Base-by-base conservation (phyloP, 2,113 vertebrate genomes). In the Erythrocercus mccallii region DNA sequence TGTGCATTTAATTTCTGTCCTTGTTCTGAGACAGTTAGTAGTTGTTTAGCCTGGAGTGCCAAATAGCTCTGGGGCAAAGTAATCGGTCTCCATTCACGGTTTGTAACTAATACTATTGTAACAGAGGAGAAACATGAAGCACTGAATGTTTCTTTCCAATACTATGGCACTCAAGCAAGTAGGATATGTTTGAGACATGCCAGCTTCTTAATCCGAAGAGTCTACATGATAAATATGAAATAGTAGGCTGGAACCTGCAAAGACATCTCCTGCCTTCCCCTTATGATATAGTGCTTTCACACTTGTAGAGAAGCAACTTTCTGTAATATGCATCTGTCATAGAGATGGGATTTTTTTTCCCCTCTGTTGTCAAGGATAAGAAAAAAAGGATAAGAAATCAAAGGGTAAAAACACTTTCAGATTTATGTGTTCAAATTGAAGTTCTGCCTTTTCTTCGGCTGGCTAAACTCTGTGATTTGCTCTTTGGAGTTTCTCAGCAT, bases 31-130 rank as follows among this genome's bases (percentile, higher is more conserved):
- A 78, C 69, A 82, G 64, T 66, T 51, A 74, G 77, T 73, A 84
- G 80, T 40, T 88, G 69, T 91, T 97, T 69, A 78, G 37, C 84
- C 73, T 91, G 38, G 45, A 95, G 6, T 97, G 45, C 42, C 85
- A 89, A 93, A 88, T 92, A 58, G 70, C 86, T 91, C 48, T 72
- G 94, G 78, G 94, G 68, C 68, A 91, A 92, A 94, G 74, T 73
- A 95, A 86, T 94, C 3, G 1, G 81, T 58, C 45, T 92, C 58
- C 17, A 64, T 86, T 86, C 27, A 56, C 69, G 70, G 58, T 53
- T 94, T 95, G 66, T 85, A 92, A 66, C 79, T 95, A 94, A 94
- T 40, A 31, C 35, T 70, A 11, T 82, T 96, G 80, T 94, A 82
- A 31, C 76, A 90, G 31, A 61, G 58, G 94, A 90, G 80, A 90